Evolutionary conservation across 2,888 invertebrate genomes (phyloP).

Genomic region (Tethea ocularis): DNA sequence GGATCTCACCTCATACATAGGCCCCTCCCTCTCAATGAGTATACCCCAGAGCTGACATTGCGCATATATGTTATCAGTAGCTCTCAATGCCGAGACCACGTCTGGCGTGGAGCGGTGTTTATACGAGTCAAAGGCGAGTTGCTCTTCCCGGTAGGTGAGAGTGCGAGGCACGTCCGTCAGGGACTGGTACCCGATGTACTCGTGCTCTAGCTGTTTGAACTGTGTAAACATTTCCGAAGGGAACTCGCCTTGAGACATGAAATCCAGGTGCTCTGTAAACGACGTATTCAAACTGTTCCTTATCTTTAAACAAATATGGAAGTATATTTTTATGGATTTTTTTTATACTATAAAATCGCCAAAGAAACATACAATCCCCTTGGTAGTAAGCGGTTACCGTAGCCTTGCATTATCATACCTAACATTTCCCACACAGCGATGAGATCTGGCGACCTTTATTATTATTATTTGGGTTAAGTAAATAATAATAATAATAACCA

Average conservation of each 20-base stretch:
- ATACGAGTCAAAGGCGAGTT: slow-evolving; percentile 23
- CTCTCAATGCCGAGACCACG: slow-evolving; percentile 88
- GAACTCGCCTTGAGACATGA: slow-evolving; percentile 93
- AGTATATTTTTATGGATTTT: no score
- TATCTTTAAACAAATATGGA: no score
- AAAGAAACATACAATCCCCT: no score
- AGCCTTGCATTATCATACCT: no score
- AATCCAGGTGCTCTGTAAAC: slow-evolving; percentile 96
- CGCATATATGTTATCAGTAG: slow-evolving; percentile 89
- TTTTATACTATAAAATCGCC: no score
- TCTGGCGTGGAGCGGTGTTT: slow-evolving; percentile 86
- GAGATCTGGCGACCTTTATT: no score
- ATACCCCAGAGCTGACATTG: slow-evolving; percentile 94
- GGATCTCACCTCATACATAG: slow-evolving; percentile 87
- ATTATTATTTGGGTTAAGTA: no score
- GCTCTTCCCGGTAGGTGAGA: slow-evolving; percentile 88
- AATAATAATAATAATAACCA: no score
- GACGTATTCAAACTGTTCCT: background rate
- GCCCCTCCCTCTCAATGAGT: slow-evolving; percentile 91
- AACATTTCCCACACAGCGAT: no score
- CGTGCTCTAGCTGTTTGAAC: slow-evolving; percentile 95
- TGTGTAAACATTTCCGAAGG: slow-evolving; percentile 90
- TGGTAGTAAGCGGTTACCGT: no score
- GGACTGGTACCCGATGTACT: slow-evolving; percentile 97
- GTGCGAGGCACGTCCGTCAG: slow-evolving; percentile 96